Conservation (phyloP, 2,113 vertebrate species). For the Petroica traversi region DNA sequence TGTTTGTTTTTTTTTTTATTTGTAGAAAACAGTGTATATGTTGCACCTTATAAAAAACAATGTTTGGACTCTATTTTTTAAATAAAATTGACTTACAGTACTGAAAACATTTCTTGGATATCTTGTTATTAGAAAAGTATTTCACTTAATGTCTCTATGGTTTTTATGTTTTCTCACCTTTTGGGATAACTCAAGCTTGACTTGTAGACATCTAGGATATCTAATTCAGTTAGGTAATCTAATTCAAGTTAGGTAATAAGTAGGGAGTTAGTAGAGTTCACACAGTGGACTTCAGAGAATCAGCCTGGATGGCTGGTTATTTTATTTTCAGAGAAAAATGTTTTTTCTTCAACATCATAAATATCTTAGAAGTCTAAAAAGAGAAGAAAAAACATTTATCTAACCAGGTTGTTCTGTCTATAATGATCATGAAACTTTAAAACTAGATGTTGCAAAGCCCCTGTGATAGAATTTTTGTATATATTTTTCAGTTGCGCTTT, state of each 20-base stretch:
- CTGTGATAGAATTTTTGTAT: background rate
- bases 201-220: background rate
- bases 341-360: background rate
- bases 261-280: background rate
- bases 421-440: background rate
- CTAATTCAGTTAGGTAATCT: background rate
- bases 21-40: constrained; percentile 26
- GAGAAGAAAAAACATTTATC: background rate
- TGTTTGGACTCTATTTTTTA: constrained; percentile 65
- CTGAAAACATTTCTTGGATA: background rate
- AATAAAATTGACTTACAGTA: constrained; percentile 59
- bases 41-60: constrained; percentile 60
- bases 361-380: background rate
- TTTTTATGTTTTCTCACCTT: background rate
- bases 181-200: background rate
- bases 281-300: background rate
- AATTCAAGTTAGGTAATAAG: background rate
- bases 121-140: background rate
- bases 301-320: background rate
- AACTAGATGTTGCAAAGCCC: background rate
- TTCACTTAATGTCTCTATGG: background rate
- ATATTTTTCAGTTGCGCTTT: background rate
- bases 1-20: background rate
- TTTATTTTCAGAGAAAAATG: background rate
- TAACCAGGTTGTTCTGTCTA: background rate